Evolutionary conservation across 1,140 invertebrate species (phyloP), one percentile per base, ranked within the genome.

Genomic region (Drosophila albomicans): DNA sequence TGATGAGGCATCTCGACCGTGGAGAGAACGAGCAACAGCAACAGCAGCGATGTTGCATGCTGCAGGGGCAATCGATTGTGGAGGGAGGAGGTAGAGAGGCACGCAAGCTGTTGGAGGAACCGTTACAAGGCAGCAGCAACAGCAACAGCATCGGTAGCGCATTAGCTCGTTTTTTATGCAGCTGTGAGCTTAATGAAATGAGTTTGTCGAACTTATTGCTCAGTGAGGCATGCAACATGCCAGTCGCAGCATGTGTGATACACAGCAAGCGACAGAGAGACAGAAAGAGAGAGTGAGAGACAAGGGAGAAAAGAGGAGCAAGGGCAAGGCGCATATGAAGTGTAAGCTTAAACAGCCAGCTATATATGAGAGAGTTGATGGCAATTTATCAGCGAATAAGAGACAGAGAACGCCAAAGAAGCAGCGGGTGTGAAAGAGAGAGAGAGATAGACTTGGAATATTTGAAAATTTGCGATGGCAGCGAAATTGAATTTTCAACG

Each of bases 181-280:
- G 61, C 84, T 68, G 46, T 67, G 52, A 84, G 85, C 85, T 88
- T 88, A 88, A 89, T 88, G 84, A 89, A 88, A 89, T 88, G 85
- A 89, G 84, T 89, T 88, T 89, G 85, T 89, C 80, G 81, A 88
- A 88, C 84, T 89, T 88, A 88, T 88, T 88, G 84, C 84, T 75
- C 54, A 78, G 59, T 75, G 84, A 89, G 84, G 81, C 84, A 89
- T 89, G 84, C 85, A 89, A 80, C 85, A 88, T 87, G 84, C 67
- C 73, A 63, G 65, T 68, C 75, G 52, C 76, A 58, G 70, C 78
- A 78, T 45, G 51, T 48, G 32, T 6, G 6, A 48, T 28, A 35
- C 16, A 35, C 5, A 38, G 43, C 48, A 6, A 45, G 30, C 16
- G n/a, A 13, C n/a, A 49, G 28, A 13, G 28, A 30, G 35, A 28